Base-by-base conservation (phyloP, 2,888 invertebrate genomes). In the Unio delphinus region DNA sequence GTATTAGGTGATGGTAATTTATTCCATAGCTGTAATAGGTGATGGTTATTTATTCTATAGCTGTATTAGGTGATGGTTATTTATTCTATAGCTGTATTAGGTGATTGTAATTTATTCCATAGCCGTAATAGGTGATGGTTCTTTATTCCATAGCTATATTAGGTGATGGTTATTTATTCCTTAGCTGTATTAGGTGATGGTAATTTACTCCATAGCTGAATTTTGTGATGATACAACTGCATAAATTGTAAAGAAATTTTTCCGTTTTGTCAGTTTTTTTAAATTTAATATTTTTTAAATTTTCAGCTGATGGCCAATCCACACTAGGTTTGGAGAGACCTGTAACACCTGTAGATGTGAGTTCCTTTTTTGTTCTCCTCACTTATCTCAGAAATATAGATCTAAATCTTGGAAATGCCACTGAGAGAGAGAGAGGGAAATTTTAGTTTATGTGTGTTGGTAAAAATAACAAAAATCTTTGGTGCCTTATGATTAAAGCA, bases 321-420 rank as follows among this genome's bases (percentile, higher is more conserved):
- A 74, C 74, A 23, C 65, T 86, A 28, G 80, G 81, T 45, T 67
- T 88, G 69, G 87, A 88, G 64, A 75, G 88, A 68, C 87, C 88
- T 61, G 82, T 86, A 20, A 88, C 88, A 57, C 87, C 88, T 3
- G 87, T 88, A 61, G 80, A 88, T 83, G 88, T 88, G 75, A 81
- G 87, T 77, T 11, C 11, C 45, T 11, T 11, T 11, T 11, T 45
- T 45, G 45, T 11, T 45, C 11, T 45, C 11, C 11, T 45, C 45
- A 45, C 45, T 11, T 34, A 34, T 45, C 45, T 45, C 45, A 45
- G 3, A 45, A 11, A 1, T 11, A 34, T 45, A 45, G 45, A 45
- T 45, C 45, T 45, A 45, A 11, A 11, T 11, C 11, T 45, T 45
- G 11, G 45, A 45, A 45, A 45, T 45, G 11, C 11, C 8, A 11